Evolutionary conservation across 2,797 vertebrate genomes (phyloP).

Genomic region (Sebastes itinus): DNA sequence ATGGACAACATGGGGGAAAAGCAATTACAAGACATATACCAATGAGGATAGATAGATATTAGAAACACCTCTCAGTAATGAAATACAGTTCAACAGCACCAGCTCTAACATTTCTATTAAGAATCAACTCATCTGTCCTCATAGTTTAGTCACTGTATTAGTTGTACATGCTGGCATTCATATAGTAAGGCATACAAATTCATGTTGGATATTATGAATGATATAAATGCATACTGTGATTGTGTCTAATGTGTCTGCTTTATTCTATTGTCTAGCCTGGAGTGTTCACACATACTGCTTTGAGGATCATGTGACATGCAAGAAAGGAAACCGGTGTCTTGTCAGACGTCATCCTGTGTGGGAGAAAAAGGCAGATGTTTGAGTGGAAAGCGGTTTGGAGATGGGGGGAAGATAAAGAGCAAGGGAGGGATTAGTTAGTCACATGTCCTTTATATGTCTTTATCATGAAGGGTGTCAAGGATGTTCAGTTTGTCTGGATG

Average conservation of each 20-base stretch:
- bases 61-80: background rate
- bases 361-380: slow-evolving; percentile 38
- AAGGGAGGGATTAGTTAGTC: slow-evolving; percentile 58
- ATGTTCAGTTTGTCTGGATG: slow-evolving; percentile 6
- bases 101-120: background rate
- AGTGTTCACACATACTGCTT: background rate
- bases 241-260: background rate
- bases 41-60: background rate
- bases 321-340: slow-evolving; percentile 62
- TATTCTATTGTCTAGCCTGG: background rate
- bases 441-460: slow-evolving; percentile 16
- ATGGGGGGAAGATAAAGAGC: slow-evolving; percentile 26
- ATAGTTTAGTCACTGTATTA: background rate
- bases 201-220: background rate
- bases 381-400: slow-evolving; percentile 52
- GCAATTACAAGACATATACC: too few species aligned
- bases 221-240: background rate
- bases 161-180: background rate
- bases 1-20: too few species aligned
- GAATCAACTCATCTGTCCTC: background rate
- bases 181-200: background rate
- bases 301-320: slow-evolving; percentile 49
- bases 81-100: background rate
- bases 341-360: slow-evolving; percentile 58
- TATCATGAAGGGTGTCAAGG: background rate